Percentiles rank a stretch among this genome's conserved stretches.
Conservation (phyloP, 2,888 invertebrate genomes). For the Coecobrya sp. region DNA sequence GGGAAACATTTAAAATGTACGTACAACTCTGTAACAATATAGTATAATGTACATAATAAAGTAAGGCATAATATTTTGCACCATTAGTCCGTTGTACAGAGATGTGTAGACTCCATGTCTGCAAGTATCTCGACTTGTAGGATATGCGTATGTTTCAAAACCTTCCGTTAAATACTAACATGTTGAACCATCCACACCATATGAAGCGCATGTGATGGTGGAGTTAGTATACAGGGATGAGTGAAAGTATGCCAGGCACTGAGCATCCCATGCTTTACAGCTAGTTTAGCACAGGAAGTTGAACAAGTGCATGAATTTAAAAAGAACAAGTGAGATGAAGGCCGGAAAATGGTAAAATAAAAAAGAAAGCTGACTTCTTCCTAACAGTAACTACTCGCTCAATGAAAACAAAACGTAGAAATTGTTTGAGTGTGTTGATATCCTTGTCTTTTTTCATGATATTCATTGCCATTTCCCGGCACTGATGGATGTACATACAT, state of each 20-base stretch:
- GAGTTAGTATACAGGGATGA: too few species aligned
- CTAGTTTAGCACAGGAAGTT: background rate
- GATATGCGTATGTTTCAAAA: background rate
- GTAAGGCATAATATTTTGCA: too few species aligned
- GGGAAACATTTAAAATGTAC: background rate
- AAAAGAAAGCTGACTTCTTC: too few species aligned
- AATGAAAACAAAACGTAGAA: background rate
- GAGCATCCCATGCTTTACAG: background rate
- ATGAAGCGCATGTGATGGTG: too few species aligned
- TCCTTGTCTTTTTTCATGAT: background rate
- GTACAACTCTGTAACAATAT: too few species aligned
- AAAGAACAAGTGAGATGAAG: background rate
- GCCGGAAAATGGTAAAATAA: background rate
- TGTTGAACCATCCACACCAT: too few species aligned
- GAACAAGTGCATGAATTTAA: background rate
- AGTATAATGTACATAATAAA: too few species aligned
- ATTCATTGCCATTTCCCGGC: background rate
- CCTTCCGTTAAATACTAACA: too few species aligned
- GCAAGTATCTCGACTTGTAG: background rate
- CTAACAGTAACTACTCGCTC: too few species aligned
- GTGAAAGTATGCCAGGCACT: too few species aligned
- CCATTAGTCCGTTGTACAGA: slow-evolving; percentile 32
- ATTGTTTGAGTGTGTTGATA: background rate
- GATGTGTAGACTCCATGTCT: background rate
- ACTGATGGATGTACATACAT: too few species aligned